Evolutionary conservation across 64 coral and sea anemone species (phyloP).

Genomic region (Exaiptasia diaphana): DNA sequence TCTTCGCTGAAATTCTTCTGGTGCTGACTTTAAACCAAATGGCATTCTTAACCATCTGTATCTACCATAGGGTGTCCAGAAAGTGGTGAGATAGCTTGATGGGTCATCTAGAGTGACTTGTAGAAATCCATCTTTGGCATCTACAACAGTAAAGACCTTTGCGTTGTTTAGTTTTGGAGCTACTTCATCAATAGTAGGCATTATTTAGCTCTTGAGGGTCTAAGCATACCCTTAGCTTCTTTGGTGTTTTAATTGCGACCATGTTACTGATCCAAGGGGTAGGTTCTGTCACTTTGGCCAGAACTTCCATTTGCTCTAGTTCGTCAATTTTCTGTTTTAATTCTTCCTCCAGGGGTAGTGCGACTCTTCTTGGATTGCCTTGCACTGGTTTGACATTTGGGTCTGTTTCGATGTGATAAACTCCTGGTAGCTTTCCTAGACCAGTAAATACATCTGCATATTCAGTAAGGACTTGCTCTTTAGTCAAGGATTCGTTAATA

Average conservation of each 20-base stretch:
- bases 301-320: conserved; percentile 23
- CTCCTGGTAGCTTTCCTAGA: conserved; percentile 32
- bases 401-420: conserved; percentile 45
- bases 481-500: not conserved
- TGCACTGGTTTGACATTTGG: conserved; percentile 22
- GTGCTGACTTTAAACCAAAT: not conserved
- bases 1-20: conserved; percentile 18
- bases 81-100: conserved; percentile 47
- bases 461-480: conserved; percentile 23
- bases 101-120: conserved; percentile 21
- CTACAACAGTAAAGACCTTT: conserved; percentile 35
- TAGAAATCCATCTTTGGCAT: conserved; percentile 8
- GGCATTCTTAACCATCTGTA: conserved; percentile 47
- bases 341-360: conserved; percentile 42
- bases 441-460: conserved; percentile 42
- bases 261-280: conserved; percentile 63
- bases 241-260: conserved; percentile 40
- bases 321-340: conserved; percentile 37
- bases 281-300: conserved; percentile 18
- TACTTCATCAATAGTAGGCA: conserved; percentile 14
- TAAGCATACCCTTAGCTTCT: conserved; percentile 51
- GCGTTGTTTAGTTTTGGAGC: conserved; percentile 18
- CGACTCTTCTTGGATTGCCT: conserved; percentile 41
- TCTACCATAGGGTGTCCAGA: conserved; percentile 36
- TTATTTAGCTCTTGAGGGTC: conserved; percentile 13